A percentile compares a stretch with the other conserved stretches of the same genome.
These are phyloP conservation scores for Amphipyra tragopoginis DNA, from an alignment of 2,888 invertebrate genomes.

Conservation along the genomic window DNA sequence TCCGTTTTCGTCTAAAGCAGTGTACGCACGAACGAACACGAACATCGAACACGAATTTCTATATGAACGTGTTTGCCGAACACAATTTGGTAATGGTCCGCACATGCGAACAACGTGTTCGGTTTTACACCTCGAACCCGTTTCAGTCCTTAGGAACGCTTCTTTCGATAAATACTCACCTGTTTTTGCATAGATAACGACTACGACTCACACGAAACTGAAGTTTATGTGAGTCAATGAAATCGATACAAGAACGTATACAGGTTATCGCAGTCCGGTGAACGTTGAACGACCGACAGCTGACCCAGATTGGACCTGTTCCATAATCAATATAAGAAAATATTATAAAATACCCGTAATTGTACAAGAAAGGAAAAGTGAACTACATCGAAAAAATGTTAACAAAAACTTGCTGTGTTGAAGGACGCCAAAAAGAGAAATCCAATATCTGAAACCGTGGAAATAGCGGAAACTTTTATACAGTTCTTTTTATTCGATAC, in stretches of 20 bases:
- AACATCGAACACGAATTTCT: too few species aligned
- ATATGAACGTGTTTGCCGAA: too few species aligned
- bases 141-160: not conserved
- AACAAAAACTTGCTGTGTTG: not conserved
- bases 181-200: slow-evolving; percentile 32
- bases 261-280: slow-evolving; percentile 58
- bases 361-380: slow-evolving; percentile 33
- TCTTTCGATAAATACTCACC: slow-evolving; percentile 17
- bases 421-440: too few species aligned
- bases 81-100: too few species aligned
- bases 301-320: slow-evolving; percentile 62
- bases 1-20: too few species aligned
- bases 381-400: slow-evolving; percentile 23
- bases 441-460: too few species aligned
- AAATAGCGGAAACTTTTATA: too few species aligned
- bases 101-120: too few species aligned
- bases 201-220: slow-evolving; percentile 33
- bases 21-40: too few species aligned
- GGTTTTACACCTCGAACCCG: not conserved
- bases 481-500: too few species aligned
- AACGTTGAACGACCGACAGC: slow-evolving; percentile 64
- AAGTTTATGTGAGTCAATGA: slow-evolving; percentile 57
- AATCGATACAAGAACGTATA: slow-evolving; percentile 62
- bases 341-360: slow-evolving; percentile 36
- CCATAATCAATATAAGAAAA: slow-evolving; percentile 47